A percentile compares a stretch with the other conserved stretches of the same genome.
Evolutionary conservation across 2,888 invertebrate species (phyloP).

Genomic region (Heliconius sara): DNA sequence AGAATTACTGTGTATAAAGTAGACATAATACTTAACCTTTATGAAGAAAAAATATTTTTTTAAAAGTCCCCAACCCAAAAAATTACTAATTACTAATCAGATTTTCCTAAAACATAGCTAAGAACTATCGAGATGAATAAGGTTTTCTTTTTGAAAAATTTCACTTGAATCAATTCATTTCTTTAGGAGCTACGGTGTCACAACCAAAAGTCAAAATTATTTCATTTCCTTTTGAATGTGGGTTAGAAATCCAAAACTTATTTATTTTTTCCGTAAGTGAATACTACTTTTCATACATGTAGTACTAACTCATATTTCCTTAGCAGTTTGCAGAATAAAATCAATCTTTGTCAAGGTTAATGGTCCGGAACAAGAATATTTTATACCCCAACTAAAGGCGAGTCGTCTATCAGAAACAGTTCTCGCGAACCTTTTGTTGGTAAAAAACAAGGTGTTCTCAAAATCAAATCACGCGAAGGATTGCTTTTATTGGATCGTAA

Average conservation of each 20-base stretch:
- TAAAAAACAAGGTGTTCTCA: constrained; percentile 39
- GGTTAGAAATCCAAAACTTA: neutral
- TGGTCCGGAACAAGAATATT: constrained; percentile 26
- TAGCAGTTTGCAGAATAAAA: constrained; percentile 25
- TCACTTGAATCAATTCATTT: no score
- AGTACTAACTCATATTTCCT: constrained; percentile 13
- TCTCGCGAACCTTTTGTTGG: constrained; percentile 36
- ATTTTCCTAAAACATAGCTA: no score
- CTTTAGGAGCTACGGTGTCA: no score
- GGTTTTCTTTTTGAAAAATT: no score
- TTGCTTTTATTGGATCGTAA: neutral
- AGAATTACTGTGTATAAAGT: no score
- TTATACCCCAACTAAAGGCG: constrained; percentile 30
- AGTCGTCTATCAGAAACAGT: constrained; percentile 40
- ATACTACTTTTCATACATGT: neutral
- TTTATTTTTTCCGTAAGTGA: neutral
- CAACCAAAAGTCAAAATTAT: no score
- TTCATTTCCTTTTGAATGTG: no score
- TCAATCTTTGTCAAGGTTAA: constrained; percentile 29
- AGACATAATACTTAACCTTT: no score
- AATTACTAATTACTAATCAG: no score
- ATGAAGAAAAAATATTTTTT: no score
- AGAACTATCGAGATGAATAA: no score
- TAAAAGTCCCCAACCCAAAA: no score
- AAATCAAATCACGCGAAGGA: constrained; percentile 30